Evolutionary conservation across 2,113 vertebrate genomes (phyloP), one percentile per base, ranked within the genome.

Genomic region (Oplegnathus fasciatus): DNA sequence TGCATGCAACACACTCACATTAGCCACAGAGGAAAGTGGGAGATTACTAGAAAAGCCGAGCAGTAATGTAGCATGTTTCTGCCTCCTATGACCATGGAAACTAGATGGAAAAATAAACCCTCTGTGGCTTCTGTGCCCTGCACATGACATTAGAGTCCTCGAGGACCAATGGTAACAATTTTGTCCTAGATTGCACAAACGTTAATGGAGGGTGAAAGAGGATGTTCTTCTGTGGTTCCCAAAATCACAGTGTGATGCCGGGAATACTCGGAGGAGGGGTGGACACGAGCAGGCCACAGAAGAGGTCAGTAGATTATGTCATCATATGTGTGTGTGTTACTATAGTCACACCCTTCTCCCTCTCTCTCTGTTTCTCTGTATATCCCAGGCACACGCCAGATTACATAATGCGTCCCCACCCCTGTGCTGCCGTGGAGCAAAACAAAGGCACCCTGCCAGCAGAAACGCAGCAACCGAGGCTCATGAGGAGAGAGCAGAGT

Each of bases 291-390:
- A 10, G 83, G 83, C 73, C 60, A 52, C 8, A 32, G 82, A 91
- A 37, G 82, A 88, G 92, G 90, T 94, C 89, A 90, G 48, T 82
- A 74, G 77, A 92, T 95, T 92, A 91, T 92, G 91, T 94, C 92
- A 93, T 82, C 24, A 10, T 80, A 8, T 60, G 26, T 78, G 28
- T 77, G 71, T 82, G 84, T 84, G 83, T 84, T 72, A 90, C 72
- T 85, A 42, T 20, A 90, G 94, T 81, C 91, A 91, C 89, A 88
- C 91, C 92, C 93, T 84, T 65, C 79, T 42, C 70, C 75, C 28
- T 88, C 84, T 82, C 73, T 70, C 46, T 61, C 28, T 84, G 44
- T 60, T 26, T 66, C 61, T 64, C 11, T 71, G 17, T 57, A 87
- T 89, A 84, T 74, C 78, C 72, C 75, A 76, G 89, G 85, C 90